A percentile compares a stretch with the other conserved stretches of the same genome.
These are phyloP conservation scores for Eledone cirrhosa DNA, from an alignment of 2,888 invertebrate genomes.

Conservation along the genomic window DNA sequence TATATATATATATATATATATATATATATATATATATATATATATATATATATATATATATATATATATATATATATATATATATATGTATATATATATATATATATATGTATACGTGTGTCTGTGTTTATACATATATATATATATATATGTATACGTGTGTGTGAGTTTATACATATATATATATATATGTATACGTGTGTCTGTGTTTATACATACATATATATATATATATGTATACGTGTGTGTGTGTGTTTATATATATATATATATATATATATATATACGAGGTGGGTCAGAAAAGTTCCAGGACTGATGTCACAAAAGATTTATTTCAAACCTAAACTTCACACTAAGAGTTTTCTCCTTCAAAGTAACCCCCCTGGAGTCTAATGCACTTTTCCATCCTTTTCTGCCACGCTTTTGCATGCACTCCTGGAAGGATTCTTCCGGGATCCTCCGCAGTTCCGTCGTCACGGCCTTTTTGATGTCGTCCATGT, in stretches of 20 bases:
- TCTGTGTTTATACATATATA: background rate
- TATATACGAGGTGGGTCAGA: no score
- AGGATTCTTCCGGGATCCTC: no score
- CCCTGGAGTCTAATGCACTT: no score
- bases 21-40: slow-evolving; percentile 27
- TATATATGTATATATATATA: slow-evolving; percentile 27
- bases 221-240: background rate
- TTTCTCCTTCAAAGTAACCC: no score
- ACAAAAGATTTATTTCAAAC: no score
- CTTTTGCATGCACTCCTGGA: no score
- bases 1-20: slow-evolving; percentile 27
- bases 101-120: slow-evolving; percentile 1
- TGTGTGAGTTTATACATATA: background rate
- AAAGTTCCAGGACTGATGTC: no score
- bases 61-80: slow-evolving; percentile 27
- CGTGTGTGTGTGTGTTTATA: background rate
- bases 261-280: slow-evolving; percentile 2
- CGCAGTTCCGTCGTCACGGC: no score
- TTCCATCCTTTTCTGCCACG: no score
- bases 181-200: no score
- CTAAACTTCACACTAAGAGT: no score
- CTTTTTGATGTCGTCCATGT: no score
- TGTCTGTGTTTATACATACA: slow-evolving; percentile 12
- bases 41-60: slow-evolving; percentile 27
- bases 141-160: background rate